Evolutionary conservation across 2,888 invertebrate species (phyloP), one percentile per base, ranked within the genome.

Genomic region (Pristionchus mayeri): DNA sequence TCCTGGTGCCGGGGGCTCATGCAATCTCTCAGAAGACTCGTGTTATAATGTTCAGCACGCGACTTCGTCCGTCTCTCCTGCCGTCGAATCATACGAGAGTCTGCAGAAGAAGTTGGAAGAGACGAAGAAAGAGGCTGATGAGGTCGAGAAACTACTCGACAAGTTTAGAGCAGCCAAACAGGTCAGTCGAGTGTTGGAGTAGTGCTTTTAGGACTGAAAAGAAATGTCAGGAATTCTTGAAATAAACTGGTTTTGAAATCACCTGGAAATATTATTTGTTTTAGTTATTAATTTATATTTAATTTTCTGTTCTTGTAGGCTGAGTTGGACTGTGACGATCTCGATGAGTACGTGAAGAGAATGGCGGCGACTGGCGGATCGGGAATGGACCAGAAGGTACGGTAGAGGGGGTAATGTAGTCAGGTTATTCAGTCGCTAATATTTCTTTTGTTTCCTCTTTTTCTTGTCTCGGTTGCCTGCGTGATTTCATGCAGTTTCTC

Each of bases 291-390:
- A 44, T 44, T 44, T 44, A 9, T 13, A 44, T 44, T 44, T 13
- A 9, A 44, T 44, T 44, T 44, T 9, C 44, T 44, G 44, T 44
- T 44, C 6, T 44, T 44, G 6, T 44, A 81, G 81, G 60, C 57
- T 21, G 60, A 81, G 40, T 60, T 57, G 37, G 48, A 86, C 18
- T 76, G 37, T 21, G 78, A 86, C 13, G 86, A 85, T 27, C 76
- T 90, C 21, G 90, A 90, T 75, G 89, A 88, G 52, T 90, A 88
- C 84, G 83, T 89, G 71, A 84, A 87, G 81, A 85, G 87, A 63
- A 71, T 89, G 78, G 86, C 86, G n/a, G 86, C 67, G 40, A 85
- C 60, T 78, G 88, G 86, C 30, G 87, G 81, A 34, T 78, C 57
- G 18, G 87, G 84, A 18, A 87, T 86, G 60, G 88, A 88, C 79